Percentiles rank a stretch among this genome's conserved stretches.
Conservation (phyloP, 1,140 invertebrate genomes). For the Camponotus vicinus region DNA sequence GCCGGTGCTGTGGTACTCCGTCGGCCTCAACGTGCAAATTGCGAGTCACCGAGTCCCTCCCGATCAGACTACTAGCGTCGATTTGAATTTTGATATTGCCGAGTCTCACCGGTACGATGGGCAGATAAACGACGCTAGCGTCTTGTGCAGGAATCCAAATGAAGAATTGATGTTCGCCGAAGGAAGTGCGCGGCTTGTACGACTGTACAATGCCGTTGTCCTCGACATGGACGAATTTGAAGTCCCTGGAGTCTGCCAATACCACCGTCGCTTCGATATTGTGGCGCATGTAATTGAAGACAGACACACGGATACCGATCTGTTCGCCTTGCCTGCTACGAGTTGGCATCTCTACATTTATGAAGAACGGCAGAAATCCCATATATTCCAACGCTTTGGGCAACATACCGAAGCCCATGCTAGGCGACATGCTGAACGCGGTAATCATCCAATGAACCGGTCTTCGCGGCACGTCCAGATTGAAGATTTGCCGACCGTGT, state of each 20-base stretch:
- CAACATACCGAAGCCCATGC: slow-evolving; percentile 95
- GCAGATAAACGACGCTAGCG: slow-evolving; percentile 93
- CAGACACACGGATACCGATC: slow-evolving; percentile 95
- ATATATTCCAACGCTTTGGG: slow-evolving; percentile 92
- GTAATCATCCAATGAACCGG: slow-evolving; percentile 97
- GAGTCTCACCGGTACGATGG: slow-evolving; percentile 94
- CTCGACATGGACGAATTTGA: slow-evolving; percentile 98
- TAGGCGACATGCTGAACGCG: slow-evolving; percentile 95
- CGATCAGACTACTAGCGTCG: slow-evolving; percentile 94
- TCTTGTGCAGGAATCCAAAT: slow-evolving; percentile 94
- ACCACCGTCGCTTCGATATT: slow-evolving; percentile 95
- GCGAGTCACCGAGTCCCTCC: slow-evolving; percentile 91
- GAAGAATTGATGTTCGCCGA: slow-evolving; percentile 97
- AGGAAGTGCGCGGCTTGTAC: slow-evolving; percentile 95
- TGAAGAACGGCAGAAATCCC: slow-evolving; percentile 96
- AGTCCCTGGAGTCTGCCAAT: slow-evolving; percentile 93
- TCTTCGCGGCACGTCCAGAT: slow-evolving; percentile 93
- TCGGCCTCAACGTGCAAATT: slow-evolving; percentile 95
- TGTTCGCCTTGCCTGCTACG: slow-evolving; percentile 96
- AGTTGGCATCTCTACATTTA: slow-evolving; percentile 97
- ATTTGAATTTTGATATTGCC: slow-evolving; percentile 94
- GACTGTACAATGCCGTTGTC: slow-evolving; percentile 94
- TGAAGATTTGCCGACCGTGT: slow-evolving; percentile 95
- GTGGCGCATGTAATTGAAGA: slow-evolving; percentile 97
- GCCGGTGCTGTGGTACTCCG: slow-evolving; percentile 95